Percentiles rank a stretch among this genome's conserved stretches.
Evolutionary conservation across 2,797 vertebrate genomes (phyloP).

Genomic region (Pseudopleuronectes americanus): DNA sequence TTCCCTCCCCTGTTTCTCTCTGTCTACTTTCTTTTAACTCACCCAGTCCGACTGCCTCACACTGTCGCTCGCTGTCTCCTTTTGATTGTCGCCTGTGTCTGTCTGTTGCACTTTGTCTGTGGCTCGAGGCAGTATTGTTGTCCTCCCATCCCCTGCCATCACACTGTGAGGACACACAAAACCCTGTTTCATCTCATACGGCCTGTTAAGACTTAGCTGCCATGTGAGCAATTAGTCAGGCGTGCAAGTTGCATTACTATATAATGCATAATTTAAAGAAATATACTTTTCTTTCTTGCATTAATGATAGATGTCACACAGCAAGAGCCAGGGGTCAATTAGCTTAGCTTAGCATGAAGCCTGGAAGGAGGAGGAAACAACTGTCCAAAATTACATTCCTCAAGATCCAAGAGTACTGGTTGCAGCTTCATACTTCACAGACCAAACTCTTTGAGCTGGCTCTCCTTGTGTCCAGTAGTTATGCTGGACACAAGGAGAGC

Average conservation of each 20-base stretch:
- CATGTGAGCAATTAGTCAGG: not conserved
- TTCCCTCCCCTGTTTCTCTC: slow-evolving; percentile 8
- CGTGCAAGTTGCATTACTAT: not conserved
- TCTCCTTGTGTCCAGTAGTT: too few relatives aligned
- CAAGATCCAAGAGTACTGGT: not conserved
- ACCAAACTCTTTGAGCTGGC: too few relatives aligned
- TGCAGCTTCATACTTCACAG: not conserved
- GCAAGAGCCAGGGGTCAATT: too few relatives aligned
- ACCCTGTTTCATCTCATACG: not conserved
- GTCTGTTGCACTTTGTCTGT: slow-evolving; percentile 30
- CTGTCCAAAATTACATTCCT: too few relatives aligned
- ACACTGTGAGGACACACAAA: slow-evolving; percentile 31
- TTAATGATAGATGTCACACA: not conserved
- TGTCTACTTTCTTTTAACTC: slow-evolving; percentile 44
- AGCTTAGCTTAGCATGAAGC: too few relatives aligned
- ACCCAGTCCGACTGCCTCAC: slow-evolving; percentile 14
- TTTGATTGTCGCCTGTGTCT: slow-evolving; percentile 44
- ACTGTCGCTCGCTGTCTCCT: slow-evolving; percentile 25
- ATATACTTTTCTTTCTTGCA: not conserved
- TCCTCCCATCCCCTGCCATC: slow-evolving; percentile 49
- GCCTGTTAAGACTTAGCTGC: slow-evolving; percentile 7
- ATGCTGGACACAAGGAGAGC: too few relatives aligned
- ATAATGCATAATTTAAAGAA: not conserved
- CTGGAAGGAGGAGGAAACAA: too few relatives aligned
- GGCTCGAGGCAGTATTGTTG: slow-evolving; percentile 50